These are phyloP conservation scores for Rallus crepitans DNA, from an alignment of 2,797 vertebrate species.

Conservation along the genomic window DNA sequence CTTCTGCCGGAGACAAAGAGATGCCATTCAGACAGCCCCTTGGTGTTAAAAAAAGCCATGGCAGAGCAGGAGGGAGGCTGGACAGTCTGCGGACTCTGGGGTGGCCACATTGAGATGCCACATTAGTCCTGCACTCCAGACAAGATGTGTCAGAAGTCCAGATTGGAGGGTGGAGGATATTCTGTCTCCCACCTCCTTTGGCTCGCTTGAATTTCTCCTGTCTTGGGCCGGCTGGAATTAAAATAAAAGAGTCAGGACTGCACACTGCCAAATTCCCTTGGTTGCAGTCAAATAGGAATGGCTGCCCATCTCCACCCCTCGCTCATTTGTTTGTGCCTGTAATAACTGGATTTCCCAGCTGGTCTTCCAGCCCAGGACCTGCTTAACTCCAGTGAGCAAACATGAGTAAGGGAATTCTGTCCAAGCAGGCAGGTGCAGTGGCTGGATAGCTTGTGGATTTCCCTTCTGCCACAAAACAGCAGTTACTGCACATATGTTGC, in stretches of 20 bases:
- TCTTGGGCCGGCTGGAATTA: background rate
- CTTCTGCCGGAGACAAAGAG: background rate
- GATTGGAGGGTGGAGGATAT: constrained; percentile 29
- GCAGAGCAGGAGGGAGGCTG: background rate
- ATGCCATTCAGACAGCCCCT: background rate
- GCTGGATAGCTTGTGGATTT: constrained; percentile 59
- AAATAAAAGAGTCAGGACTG: background rate
- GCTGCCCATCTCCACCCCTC: constrained; percentile 6
- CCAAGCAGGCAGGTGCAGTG: constrained; percentile 60
- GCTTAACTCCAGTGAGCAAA: constrained; percentile 28
- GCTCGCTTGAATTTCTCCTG: background rate
- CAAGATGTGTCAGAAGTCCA: constrained; percentile 7
- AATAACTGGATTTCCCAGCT: constrained; percentile 51
- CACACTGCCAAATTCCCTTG: background rate
- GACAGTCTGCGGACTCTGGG: background rate
- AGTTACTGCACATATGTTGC: constrained; percentile 25
- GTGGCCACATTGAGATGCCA: accelerated
- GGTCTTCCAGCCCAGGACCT: constrained; percentile 34
- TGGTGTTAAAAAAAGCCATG: accelerated
- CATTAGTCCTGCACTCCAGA: background rate
- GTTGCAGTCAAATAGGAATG: background rate
- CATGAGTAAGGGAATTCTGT: background rate
- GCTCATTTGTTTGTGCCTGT: background rate
- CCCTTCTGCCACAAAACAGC: constrained; percentile 30
- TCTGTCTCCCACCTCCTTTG: constrained; percentile 50